These are phyloP conservation scores for Phoebastria nigripes DNA, from an alignment of 2,797 vertebrate genomes.

Conservation along the genomic window DNA sequence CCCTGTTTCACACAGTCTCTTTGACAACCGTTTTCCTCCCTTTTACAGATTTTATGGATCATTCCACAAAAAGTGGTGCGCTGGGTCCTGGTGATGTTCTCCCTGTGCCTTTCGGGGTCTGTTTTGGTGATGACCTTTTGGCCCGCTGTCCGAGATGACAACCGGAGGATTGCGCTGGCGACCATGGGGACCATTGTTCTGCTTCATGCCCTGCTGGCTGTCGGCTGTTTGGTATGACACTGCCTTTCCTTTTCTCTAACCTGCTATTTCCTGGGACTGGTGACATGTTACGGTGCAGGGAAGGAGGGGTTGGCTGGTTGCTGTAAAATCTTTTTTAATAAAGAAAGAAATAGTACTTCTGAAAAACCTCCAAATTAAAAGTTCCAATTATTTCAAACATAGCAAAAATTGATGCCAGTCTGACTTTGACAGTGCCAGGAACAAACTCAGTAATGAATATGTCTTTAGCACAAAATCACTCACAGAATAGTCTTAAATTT, in stretches of 20 bases:
- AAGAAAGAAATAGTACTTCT: background rate
- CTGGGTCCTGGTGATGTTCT: constrained; percentile 86
- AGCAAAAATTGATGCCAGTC: background rate
- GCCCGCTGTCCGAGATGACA: constrained; percentile 92
- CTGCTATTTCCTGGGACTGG: background rate
- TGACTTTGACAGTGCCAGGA: background rate
- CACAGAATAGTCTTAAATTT: background rate
- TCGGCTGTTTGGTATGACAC: constrained; percentile 88
- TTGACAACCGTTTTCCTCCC: background rate
- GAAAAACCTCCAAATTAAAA: background rate
- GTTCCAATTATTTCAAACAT: fast-evolving
- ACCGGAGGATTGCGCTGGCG: constrained; percentile 80
- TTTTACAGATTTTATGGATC: constrained; percentile 87
- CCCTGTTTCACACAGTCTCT: background rate
- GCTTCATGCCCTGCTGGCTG: constrained; percentile 87
- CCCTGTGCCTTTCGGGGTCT: constrained; percentile 89
- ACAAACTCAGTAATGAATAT: background rate
- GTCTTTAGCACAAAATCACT: background rate
- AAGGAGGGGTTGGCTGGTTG: background rate
- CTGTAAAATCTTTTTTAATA: background rate
- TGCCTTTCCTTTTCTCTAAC: background rate
- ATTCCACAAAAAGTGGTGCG: constrained; percentile 82
- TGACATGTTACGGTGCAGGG: fast-evolving
- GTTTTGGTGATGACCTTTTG: constrained; percentile 92
- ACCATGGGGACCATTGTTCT: constrained; percentile 78